Evolutionary conservation across 2,113 vertebrate species (phyloP).

Genomic region (Channa argus): DNA sequence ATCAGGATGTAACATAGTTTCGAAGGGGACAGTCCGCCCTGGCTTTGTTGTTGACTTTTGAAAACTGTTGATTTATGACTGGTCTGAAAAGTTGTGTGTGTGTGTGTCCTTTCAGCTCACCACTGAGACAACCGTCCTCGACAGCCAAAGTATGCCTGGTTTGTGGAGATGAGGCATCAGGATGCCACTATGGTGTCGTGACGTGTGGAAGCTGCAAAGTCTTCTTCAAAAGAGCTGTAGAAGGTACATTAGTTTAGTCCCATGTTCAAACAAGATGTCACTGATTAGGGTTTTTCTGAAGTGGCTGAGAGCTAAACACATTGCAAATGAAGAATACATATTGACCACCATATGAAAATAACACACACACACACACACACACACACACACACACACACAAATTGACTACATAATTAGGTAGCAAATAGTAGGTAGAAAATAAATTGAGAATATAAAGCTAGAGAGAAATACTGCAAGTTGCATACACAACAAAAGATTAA

Average conservation of each 20-base stretch:
- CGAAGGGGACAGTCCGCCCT: slow-evolving; percentile 21
- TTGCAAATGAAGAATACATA: background rate
- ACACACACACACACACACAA: no score
- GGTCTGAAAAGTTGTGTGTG: slow-evolving; percentile 20
- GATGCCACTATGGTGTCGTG: slow-evolving; percentile 98
- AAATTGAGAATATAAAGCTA: no score
- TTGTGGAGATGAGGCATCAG: slow-evolving; percentile 97
- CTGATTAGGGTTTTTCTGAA: background rate
- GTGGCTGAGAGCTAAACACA: background rate
- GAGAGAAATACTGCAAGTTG: no score
- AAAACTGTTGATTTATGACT: slow-evolving; percentile 36
- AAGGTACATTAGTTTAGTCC: slow-evolving; percentile 85
- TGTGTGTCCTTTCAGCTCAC: slow-evolving; percentile 86
- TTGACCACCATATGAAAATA: background rate
- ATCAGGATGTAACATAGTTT: slow-evolving; percentile 1
- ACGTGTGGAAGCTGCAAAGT: slow-evolving; percentile 99
- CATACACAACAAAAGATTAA: no score
- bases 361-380: no score
- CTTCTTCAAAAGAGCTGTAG: slow-evolving; percentile 99
- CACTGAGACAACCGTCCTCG: slow-evolving; percentile 93
- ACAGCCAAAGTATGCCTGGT: slow-evolving; percentile 99
- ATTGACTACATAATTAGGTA: no score
- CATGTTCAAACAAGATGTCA: background rate
- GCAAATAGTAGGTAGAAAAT: no score
- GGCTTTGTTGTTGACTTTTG: slow-evolving; percentile 44